A percentile compares a stretch with the other conserved stretches of the same genome.
Conservation (phyloP, 2,113 vertebrate species). For the Burhinus oedicnemus region DNA sequence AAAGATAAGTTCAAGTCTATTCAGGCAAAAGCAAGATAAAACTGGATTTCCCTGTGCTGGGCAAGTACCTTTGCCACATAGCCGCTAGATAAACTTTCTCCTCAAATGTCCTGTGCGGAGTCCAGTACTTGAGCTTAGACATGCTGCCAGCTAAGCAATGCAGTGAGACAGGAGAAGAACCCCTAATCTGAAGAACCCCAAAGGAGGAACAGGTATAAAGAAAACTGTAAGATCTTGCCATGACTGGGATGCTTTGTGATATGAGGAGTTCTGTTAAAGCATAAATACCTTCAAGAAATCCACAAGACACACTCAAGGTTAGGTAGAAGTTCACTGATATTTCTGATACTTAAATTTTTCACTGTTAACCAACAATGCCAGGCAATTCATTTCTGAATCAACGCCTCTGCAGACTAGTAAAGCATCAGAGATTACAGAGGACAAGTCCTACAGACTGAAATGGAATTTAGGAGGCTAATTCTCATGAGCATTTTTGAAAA, state of each 20-base stretch:
- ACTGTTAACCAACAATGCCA: not conserved
- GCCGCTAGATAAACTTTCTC: not conserved
- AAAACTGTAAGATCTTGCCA: not conserved
- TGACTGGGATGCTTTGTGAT: not conserved
- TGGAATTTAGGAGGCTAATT: not conserved
- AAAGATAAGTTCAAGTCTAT: not conserved
- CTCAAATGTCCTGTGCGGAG: not conserved
- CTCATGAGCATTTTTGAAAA: not conserved
- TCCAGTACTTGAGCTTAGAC: not conserved
- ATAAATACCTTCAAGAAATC: not conserved
- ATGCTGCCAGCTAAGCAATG: not conserved
- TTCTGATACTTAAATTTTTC: not conserved
- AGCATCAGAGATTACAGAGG: not conserved
- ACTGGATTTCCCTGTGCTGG: not conserved
- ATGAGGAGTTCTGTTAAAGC: not conserved
- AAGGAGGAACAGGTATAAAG: not conserved
- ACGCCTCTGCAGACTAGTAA: not conserved
- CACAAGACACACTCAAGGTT: not conserved
- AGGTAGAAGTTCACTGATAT: not conserved
- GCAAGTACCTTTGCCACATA: not conserved
- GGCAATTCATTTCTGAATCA: not conserved
- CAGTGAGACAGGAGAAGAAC: not conserved
- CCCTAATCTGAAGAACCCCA: not conserved
- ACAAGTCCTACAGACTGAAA: not conserved
- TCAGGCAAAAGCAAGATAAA: not conserved